Evolutionary conservation across 2,113 vertebrate species (phyloP).

Genomic region (Bos javanicus): DNA sequence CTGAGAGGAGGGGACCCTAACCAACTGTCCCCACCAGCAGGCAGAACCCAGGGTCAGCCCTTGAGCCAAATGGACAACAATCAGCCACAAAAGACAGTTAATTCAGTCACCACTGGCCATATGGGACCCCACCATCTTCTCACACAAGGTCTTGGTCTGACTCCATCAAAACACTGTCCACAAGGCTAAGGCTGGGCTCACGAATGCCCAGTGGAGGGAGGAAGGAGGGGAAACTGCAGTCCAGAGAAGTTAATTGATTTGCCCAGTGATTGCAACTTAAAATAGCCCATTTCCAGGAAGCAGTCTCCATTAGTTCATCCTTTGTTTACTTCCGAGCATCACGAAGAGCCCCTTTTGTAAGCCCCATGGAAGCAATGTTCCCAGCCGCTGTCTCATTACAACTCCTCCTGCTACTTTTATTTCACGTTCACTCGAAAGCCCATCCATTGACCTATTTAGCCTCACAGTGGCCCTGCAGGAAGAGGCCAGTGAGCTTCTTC

Average conservation of each 20-base stretch:
- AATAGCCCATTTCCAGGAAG: background rate
- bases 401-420: rapidly evolving
- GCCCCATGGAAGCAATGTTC: rapidly evolving
- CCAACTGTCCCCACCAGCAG: background rate
- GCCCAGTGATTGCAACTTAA: background rate
- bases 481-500: background rate
- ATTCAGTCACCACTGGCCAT: background rate
- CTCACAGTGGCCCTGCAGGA: background rate
- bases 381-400: background rate
- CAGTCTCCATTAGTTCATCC: background rate
- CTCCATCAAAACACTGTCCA: background rate
- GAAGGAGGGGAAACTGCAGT: rapidly evolving
- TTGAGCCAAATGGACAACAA: background rate
- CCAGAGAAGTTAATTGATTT: background rate
- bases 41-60: background rate
- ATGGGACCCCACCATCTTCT: background rate
- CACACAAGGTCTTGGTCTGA: background rate
- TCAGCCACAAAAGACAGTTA: background rate
- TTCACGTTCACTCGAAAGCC: rapidly evolving
- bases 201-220: rapidly evolving
- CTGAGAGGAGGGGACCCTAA: rapidly evolving
- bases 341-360: rapidly evolving
- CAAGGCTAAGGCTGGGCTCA: background rate
- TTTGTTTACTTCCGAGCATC: background rate
- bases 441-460: background rate